A percentile compares a stretch with the other conserved stretches of the same genome.
Evolutionary conservation across 2,888 invertebrate genomes (phyloP).

Genomic region (Alentia gelatinosa): DNA sequence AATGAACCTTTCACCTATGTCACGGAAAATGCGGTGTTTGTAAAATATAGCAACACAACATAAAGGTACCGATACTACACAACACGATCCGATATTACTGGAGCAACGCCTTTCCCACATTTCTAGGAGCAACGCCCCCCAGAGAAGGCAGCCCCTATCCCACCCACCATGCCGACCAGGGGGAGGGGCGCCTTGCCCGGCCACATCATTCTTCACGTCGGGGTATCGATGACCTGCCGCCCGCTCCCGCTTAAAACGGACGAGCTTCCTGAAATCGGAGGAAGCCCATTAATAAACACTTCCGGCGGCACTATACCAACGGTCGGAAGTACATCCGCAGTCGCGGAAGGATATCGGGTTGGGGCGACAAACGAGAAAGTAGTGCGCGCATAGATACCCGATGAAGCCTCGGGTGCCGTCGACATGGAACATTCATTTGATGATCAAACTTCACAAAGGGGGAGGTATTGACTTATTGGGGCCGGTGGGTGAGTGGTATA

Average conservation of each 20-base stretch:
- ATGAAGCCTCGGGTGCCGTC: neutral
- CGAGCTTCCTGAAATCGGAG: conserved; percentile 50
- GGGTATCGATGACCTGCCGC: conserved; percentile 22
- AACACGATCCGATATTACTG: too few species aligned
- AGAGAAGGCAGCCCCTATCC: too few species aligned
- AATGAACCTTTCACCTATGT: too few species aligned
- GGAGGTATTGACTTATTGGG: neutral
- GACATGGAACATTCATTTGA: conserved; percentile 19
- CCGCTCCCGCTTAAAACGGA: neutral
- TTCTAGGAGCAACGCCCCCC: too few species aligned
- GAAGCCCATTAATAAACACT: conserved; percentile 44
- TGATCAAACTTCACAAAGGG: conserved; percentile 4
- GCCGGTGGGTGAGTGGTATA: neutral
- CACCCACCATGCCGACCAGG: too few species aligned
- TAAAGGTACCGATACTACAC: too few species aligned
- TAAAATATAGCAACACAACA: too few species aligned
- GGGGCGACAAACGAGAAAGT: conserved; percentile 40
- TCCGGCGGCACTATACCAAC: conserved; percentile 34
- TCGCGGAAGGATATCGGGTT: conserved; percentile 43
- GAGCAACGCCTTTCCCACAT: too few species aligned
- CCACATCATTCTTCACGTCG: neutral
- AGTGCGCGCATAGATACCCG: conserved; percentile 1
- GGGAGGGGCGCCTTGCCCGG: too few species aligned
- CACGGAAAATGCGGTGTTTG: too few species aligned
- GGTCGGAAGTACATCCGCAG: conserved; percentile 27